Base-by-base conservation (phyloP, 2,888 invertebrate species). In the Patella pellucida region DNA sequence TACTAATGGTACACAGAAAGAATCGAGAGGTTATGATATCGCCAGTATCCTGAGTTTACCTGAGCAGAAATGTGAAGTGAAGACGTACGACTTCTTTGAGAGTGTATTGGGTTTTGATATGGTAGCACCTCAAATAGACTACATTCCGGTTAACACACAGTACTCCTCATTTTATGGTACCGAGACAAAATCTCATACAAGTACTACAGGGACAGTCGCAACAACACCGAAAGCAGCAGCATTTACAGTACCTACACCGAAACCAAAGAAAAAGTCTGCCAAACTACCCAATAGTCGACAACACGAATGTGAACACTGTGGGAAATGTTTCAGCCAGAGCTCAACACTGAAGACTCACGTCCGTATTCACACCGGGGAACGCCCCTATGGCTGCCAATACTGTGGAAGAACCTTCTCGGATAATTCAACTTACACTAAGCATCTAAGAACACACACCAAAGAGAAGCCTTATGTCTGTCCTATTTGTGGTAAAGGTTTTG, bases 401-500 rank as follows among this genome's bases (percentile, higher is more conserved):
- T 69, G 69, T 69, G 69, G 41, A n/a, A 69, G n/a, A 51, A 16
- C 23, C n/a, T 69, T 69, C 31, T 14, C 69, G 14, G 50, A 69
- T 69, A 41, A 69, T 31, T 69, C 69, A 31, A 69, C 50, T 41
- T 51, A 50, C 51, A n/a, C 19, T 9, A 69, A 51, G 16, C 69
- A 69, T 19, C 11, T 31, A 16, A 69, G 51, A n/a, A 69, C 15
- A 12, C 69, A 69, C 15, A 69, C 41, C 69, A 69, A 41, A 19
- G 69, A 69, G 19, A 69, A 51, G 31, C 41, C 51, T 14, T 69
- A 69, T 16, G 31, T n/a, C 31, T 69, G 69, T 69, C 15, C 19
- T 69, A 31, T 69, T 69, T 69, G 69, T 69, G 12, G 69, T 69
- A 69, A 69, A 15, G n/a, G n/a, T 69, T 69, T 69, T 69, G n/a